A percentile compares a stretch with the other conserved stretches of the same genome.
These are phyloP conservation scores for Chelonoidis abingdonii DNA, from an alignment of 2,113 vertebrate genomes.

Conservation along the genomic window DNA sequence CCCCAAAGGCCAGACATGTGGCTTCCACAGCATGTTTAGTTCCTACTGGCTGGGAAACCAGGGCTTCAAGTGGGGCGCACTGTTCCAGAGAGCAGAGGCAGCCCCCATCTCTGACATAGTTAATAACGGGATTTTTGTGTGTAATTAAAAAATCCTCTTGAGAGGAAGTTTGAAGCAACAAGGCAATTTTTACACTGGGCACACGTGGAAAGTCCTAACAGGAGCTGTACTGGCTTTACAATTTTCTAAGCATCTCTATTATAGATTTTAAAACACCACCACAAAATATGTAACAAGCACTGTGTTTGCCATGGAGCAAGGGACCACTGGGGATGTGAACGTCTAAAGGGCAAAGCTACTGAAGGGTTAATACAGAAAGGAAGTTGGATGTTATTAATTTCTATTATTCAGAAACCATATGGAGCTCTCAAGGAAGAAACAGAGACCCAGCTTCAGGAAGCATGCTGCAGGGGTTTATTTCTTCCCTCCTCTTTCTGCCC, in stretches of 20 bases:
- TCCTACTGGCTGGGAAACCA: background rate
- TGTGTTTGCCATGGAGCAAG: background rate
- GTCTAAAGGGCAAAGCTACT: background rate
- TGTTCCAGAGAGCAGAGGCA: background rate
- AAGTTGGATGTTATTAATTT: background rate
- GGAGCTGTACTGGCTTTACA: background rate
- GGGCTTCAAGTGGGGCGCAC: background rate
- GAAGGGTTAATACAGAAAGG: background rate
- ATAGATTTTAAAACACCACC: background rate
- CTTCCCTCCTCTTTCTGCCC: background rate
- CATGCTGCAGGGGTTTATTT: background rate
- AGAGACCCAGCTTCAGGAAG: rapidly evolving
- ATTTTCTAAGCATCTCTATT: background rate
- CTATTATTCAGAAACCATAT: background rate
- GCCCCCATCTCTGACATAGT: background rate
- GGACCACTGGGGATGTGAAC: background rate
- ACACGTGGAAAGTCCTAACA: background rate
- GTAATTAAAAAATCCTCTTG: background rate
- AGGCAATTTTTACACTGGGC: background rate
- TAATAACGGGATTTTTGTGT: background rate
- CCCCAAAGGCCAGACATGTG: too few relatives aligned
- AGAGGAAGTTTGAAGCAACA: background rate
- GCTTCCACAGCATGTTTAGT: background rate
- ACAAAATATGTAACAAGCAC: background rate
- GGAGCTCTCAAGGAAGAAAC: background rate